Conservation (phyloP, 2,797 vertebrate genomes). For the Takifugu ocellatus region DNA sequence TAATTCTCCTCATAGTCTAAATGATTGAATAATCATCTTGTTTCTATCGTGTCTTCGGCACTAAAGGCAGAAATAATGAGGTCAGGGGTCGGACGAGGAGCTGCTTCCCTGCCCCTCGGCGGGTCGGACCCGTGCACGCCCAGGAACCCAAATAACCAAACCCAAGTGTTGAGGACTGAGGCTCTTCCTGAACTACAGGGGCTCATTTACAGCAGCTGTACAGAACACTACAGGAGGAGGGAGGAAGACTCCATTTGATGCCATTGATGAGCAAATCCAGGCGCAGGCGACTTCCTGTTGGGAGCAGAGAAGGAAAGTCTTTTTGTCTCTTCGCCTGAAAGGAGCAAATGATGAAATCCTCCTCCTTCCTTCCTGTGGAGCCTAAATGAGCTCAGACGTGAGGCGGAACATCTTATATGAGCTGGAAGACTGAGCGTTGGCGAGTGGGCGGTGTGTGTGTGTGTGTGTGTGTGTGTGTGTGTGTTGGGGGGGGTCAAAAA, state of each 20-base stretch:
- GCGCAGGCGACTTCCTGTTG: constrained; percentile 11
- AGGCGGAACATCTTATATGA: constrained; percentile 16
- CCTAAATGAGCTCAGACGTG: constrained; percentile 2
- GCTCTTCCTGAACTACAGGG: constrained; percentile 20
- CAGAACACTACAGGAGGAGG: neutral
- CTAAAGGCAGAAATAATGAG: constrained; percentile 14
- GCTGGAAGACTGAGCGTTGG: neutral
- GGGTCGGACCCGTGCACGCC: no score
- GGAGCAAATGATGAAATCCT: constrained; percentile 26
- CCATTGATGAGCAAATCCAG: constrained; percentile 33
- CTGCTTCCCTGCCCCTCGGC: constrained; percentile 9
- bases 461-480: neutral
- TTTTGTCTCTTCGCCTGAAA: constrained; percentile 27
- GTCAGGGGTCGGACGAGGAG: no score
- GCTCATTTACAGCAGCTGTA: constrained; percentile 21
- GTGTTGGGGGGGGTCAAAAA: constrained; percentile 3
- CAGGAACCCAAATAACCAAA: no score
- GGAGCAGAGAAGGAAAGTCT: neutral
- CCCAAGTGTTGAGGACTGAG: no score
- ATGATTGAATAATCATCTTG: fast-evolving
- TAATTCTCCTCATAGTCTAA: no score
- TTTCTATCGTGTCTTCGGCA: no score
- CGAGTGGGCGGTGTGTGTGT: no score
- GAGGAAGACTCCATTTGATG: constrained; percentile 30
- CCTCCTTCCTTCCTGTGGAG: constrained; percentile 5